phyloP scores from a whole-genome alignment of 2,797 vertebrate species.

The Myotis myotis region DNA sequence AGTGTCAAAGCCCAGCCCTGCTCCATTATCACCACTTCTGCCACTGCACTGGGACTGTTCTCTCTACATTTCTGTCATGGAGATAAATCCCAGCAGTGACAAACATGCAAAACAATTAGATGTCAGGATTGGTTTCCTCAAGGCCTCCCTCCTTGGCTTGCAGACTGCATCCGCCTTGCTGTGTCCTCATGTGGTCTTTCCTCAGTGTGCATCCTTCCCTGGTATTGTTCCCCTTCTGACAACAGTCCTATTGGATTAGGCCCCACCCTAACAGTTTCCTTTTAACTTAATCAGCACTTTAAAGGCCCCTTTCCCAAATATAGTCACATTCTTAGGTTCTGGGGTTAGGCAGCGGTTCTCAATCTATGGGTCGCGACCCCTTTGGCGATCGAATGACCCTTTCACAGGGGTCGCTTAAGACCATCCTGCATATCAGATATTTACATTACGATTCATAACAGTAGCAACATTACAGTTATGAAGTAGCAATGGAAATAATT shows the following conservation, averaged over 20 bases:
- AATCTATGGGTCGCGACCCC: too few species aligned
- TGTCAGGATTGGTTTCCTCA: neutral
- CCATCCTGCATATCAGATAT: too few species aligned
- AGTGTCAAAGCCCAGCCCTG: fast-evolving
- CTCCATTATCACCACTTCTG: fast-evolving
- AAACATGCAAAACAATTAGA: neutral
- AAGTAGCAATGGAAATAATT: too few species aligned
- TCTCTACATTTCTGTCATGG: neutral
- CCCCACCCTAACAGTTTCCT: neutral
- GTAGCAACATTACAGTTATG: too few species aligned
- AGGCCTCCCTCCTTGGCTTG: neutral
- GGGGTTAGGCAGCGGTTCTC: neutral
- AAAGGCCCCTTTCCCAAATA: neutral
- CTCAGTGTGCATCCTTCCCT: neutral
- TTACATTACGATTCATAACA: too few species aligned
- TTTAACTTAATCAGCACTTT: neutral
- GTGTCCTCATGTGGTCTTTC: neutral
- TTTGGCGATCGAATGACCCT: too few species aligned
- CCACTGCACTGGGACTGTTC: fast-evolving
- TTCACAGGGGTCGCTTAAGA: too few species aligned
- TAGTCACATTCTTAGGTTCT: neutral
- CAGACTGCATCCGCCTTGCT: neutral
- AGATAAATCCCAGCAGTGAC: neutral
- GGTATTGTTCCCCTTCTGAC: neutral
- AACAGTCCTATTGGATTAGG: too few species aligned